Evolutionary conservation across 2,113 vertebrate genomes (phyloP).

Genomic region (Empidonax traillii): DNA sequence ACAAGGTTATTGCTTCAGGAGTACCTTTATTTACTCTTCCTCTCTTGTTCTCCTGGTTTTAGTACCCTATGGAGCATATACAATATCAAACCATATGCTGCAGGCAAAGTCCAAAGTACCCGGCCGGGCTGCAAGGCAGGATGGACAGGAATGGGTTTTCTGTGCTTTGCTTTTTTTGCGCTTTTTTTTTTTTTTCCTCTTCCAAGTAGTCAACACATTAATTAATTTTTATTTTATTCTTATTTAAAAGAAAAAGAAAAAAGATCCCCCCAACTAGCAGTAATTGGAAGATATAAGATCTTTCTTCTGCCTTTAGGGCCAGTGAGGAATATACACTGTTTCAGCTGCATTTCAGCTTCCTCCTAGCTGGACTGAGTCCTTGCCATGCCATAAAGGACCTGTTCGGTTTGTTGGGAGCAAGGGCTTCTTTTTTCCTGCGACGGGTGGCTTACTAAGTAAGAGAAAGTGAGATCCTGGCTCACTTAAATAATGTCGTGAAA

Average conservation of each 20-base stretch:
- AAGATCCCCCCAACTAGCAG: not conserved
- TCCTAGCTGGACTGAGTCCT: not conserved
- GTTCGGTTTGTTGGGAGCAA: not conserved
- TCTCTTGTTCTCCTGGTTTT: not conserved
- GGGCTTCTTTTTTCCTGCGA: not conserved
- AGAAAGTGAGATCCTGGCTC: not conserved
- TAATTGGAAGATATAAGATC: not conserved
- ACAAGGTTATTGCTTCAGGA: not conserved
- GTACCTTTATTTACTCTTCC: not conserved
- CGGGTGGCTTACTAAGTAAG: not conserved
- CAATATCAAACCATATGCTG: not conserved
- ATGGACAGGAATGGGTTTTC: not conserved
- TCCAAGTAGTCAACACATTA: not conserved
- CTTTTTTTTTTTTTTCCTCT: not conserved
- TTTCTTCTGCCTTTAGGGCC: not conserved
- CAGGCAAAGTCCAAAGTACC: not conserved
- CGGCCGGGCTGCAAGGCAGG: not conserved
- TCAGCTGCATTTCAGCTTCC: not conserved
- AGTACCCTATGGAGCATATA: not conserved
- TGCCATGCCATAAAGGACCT: accelerated
- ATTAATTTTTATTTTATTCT: not conserved
- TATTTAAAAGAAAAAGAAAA: not conserved
- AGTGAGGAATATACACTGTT: not conserved
- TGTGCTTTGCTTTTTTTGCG: not conserved
- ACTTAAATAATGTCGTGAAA: not conserved